These are phyloP conservation scores for Drosophila erecta DNA, from an alignment of 1,140 invertebrate species.

Conservation along the genomic window DNA sequence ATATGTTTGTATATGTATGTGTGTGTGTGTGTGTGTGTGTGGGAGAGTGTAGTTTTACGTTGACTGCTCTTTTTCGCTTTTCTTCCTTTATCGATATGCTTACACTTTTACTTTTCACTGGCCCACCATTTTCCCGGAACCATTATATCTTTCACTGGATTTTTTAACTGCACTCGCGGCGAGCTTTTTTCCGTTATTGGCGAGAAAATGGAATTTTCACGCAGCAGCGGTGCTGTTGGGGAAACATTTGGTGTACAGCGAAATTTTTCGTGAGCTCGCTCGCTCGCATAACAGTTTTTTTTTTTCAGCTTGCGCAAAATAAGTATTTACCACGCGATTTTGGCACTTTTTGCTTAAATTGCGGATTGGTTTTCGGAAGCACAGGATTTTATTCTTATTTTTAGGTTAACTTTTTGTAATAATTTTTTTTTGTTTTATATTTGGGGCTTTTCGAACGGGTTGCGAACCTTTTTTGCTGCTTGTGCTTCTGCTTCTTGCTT, in stretches of 20 bases:
- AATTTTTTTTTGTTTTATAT: neutral
- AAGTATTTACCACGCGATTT: conserved; percentile 20
- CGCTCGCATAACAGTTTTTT: conserved; percentile 42
- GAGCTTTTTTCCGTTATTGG: conserved; percentile 21
- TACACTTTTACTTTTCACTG: conserved; percentile 78
- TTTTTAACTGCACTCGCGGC: conserved; percentile 37
- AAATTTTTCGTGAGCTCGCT: conserved; percentile 70
- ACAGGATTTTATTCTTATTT: conserved; percentile 23
- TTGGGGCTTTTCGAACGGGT: conserved; percentile 8
- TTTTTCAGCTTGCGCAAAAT: conserved; percentile 43
- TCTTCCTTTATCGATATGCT: conserved; percentile 71
- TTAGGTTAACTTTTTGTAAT: neutral
- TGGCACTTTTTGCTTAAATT: conserved; percentile 10
- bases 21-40: conserved; percentile 30
- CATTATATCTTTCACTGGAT: conserved; percentile 24
- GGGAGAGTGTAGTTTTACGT: conserved; percentile 70
- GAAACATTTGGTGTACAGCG: conserved; percentile 78
- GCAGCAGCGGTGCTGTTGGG: conserved; percentile 47
- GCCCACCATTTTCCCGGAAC: conserved; percentile 31
- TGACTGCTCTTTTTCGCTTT: conserved; percentile 45
- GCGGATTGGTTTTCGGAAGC: conserved; percentile 2
- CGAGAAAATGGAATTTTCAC: conserved; percentile 51
- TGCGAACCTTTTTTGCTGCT: conserved; percentile 75
- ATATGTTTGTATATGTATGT: conserved; percentile 15
- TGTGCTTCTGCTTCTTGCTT: conserved; percentile 52